Conservation (phyloP, 2,113 vertebrate genomes). For the Oryzias javanicus region DNA sequence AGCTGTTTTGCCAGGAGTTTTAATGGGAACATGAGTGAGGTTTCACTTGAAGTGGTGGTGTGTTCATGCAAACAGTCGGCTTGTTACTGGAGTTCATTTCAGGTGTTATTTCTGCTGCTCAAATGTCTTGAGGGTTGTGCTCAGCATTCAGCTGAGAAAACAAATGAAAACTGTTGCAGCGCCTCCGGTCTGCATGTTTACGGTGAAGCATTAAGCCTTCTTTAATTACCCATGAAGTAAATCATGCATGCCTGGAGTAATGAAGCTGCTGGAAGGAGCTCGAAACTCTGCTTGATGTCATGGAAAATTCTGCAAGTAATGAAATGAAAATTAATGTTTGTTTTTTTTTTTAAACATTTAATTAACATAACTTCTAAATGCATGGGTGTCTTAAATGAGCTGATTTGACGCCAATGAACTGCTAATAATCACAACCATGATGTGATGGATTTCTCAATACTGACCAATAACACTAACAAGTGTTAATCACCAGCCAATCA, state of each 20-base stretch:
- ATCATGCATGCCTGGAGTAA: slow-evolving; percentile 32
- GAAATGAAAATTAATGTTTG: slow-evolving; percentile 21
- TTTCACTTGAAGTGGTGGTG: too few species aligned
- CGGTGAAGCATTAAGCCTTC: slow-evolving; percentile 16
- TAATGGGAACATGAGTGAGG: too few species aligned
- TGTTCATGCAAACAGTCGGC: too few species aligned
- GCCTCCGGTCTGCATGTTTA: slow-evolving; percentile 29
- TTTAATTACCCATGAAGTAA: slow-evolving; percentile 44
- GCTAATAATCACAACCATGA: slow-evolving; percentile 38
- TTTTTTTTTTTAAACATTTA: slow-evolving; percentile 12
- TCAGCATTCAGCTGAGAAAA: slow-evolving; percentile 29
- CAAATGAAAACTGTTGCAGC: slow-evolving; percentile 16
- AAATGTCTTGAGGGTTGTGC: slow-evolving; percentile 15
- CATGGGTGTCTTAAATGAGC: slow-evolving; percentile 5
- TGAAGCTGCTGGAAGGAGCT: slow-evolving; percentile 17
- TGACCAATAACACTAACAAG: slow-evolving; percentile 63
- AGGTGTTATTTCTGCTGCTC: slow-evolving; percentile 8
- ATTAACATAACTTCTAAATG: slow-evolving; percentile 3
- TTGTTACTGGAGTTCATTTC: too few species aligned
- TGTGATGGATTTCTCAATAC: slow-evolving; percentile 46
- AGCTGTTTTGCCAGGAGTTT: too few species aligned
- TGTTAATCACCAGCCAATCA: slow-evolving; percentile 71
- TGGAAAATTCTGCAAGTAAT: slow-evolving; percentile 32
- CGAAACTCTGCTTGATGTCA: slow-evolving; percentile 12
- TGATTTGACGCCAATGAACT: slow-evolving; percentile 4